A percentile compares a stretch with the other conserved stretches of the same genome.
These are phyloP conservation scores for Microplitis manilae DNA, from an alignment of 2,888 invertebrate species.

Conservation along the genomic window DNA sequence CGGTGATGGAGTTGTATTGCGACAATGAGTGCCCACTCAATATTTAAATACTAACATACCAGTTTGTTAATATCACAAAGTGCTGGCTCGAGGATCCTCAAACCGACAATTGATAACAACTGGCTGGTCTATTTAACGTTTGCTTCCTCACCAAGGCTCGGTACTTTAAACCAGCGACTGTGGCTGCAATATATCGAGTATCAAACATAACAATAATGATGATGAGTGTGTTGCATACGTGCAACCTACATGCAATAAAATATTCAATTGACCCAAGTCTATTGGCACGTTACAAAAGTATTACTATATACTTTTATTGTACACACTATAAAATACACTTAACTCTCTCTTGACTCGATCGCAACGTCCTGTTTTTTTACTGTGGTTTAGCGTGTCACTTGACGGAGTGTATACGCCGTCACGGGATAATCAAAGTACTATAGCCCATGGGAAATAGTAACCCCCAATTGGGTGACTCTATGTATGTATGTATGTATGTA, in stretches of 20 bases:
- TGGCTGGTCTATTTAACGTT: neutral
- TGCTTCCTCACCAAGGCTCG: neutral
- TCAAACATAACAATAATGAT: conserved; percentile 44
- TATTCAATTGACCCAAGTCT: conserved; percentile 21
- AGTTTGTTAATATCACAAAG: too few species aligned
- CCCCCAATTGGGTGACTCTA: conserved; percentile 54
- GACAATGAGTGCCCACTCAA: neutral
- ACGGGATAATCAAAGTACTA: conserved; percentile 70
- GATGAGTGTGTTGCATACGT: too few species aligned
- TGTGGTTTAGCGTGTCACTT: conserved; percentile 64
- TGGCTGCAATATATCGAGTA: neutral
- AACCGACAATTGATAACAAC: neutral
- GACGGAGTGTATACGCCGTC: conserved; percentile 64
- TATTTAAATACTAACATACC: too few species aligned
- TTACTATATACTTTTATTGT: neutral
- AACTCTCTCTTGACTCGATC: too few species aligned
- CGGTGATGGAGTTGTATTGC: neutral
- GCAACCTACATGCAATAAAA: neutral
- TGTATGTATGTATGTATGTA: conserved; percentile 39
- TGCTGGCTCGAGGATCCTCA: neutral
- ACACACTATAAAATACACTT: neutral
- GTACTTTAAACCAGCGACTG: too few species aligned
- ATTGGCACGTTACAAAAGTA: conserved; percentile 15
- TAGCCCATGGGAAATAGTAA: conserved; percentile 71
- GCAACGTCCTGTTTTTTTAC: conserved; percentile 48